Percentiles rank a stretch among this genome's conserved stretches.
phyloP scores from a whole-genome alignment of 1,140 invertebrate species.

The Drosophila ironensis region DNA sequence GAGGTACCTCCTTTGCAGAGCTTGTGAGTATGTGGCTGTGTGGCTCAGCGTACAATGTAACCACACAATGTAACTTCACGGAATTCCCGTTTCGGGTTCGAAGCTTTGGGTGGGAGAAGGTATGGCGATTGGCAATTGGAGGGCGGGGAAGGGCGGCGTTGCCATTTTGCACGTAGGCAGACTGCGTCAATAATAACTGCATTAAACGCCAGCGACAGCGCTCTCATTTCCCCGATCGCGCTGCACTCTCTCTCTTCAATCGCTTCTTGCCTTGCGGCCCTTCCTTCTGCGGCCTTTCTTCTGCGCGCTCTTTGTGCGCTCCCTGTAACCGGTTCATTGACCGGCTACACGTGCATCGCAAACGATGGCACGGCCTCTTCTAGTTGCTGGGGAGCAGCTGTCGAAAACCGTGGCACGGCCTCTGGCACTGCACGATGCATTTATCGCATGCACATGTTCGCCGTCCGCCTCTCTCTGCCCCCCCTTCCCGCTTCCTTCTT shows the following conservation, averaged over 20 bases:
- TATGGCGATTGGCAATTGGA: too few species aligned
- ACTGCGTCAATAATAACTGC: slow-evolving; percentile 78
- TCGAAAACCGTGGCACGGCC: slow-evolving; percentile 61
- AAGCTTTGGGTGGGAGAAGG: not conserved
- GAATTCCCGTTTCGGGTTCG: too few species aligned
- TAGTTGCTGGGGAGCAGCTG: slow-evolving; percentile 28
- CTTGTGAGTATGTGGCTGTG: too few species aligned
- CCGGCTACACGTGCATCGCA: slow-evolving; percentile 69
- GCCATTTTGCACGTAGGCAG: slow-evolving; percentile 46
- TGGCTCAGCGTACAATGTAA: too few species aligned
- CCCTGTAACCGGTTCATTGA: slow-evolving; percentile 64
- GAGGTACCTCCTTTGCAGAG: too few species aligned
- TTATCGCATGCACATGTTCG: slow-evolving; percentile 72
- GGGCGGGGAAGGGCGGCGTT: slow-evolving; percentile 1
- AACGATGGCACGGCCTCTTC: slow-evolving; percentile 67
- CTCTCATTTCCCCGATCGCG: slow-evolving; percentile 5
- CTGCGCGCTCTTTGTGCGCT: slow-evolving; percentile 7
- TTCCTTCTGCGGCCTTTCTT: not conserved
- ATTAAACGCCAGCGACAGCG: slow-evolving; percentile 42
- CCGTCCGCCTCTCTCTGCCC: slow-evolving; percentile 8
- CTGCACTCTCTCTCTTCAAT: not conserved
- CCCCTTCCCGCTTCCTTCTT: not conserved
- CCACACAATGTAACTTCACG: too few species aligned
- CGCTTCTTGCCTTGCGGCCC: slow-evolving; percentile 9
- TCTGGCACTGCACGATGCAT: slow-evolving; percentile 64